A percentile compares a stretch with the other conserved stretches of the same genome.
These are phyloP conservation scores for Acanthurus tractus DNA, from an alignment of 2,797 vertebrate species.

Conservation along the genomic window DNA sequence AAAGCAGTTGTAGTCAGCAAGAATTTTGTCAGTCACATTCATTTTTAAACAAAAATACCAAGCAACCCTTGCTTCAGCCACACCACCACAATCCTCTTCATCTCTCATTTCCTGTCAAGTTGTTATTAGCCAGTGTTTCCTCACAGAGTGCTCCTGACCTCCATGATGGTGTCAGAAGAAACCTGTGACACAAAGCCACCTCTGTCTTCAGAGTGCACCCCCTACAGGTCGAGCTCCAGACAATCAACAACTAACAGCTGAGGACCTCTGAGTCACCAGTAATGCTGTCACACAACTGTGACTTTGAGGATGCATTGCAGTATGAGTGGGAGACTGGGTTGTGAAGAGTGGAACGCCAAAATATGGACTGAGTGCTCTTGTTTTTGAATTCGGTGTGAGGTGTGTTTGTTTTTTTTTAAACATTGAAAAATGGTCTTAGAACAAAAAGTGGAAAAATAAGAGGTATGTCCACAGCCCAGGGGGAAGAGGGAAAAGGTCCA, in stretches of 20 bases:
- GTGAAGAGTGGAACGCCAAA: slow-evolving; percentile 5
- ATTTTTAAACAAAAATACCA: too few relatives aligned
- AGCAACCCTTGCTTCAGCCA: not conserved
- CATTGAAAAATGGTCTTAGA: slow-evolving; percentile 73
- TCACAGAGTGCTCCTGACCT: slow-evolving; percentile 9
- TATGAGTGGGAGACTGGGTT: not conserved
- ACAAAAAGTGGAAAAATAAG: slow-evolving; percentile 24
- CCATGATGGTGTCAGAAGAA: slow-evolving; percentile 20
- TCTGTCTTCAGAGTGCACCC: not conserved
- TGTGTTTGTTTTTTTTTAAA: slow-evolving; percentile 38
- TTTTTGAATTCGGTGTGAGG: slow-evolving; percentile 55
- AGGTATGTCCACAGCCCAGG: slow-evolving; percentile 36
- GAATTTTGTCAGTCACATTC: too few relatives aligned
- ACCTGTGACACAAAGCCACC: slow-evolving; percentile 7
- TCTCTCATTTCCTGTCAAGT: not conserved
- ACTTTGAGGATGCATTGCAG: not conserved
- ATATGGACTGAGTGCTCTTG: slow-evolving; percentile 18
- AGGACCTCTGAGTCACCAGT: not conserved
- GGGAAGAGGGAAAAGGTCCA: slow-evolving; percentile 28
- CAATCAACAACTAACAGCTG: slow-evolving; percentile 56
- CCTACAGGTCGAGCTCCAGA: slow-evolving; percentile 55
- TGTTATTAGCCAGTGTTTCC: not conserved
- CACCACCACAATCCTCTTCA: not conserved
- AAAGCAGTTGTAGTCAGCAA: too few relatives aligned
- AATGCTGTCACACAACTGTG: not conserved